These are phyloP conservation scores for Amazona ochrocephala DNA, from an alignment of 2,797 vertebrate species.

Conservation along the genomic window DNA sequence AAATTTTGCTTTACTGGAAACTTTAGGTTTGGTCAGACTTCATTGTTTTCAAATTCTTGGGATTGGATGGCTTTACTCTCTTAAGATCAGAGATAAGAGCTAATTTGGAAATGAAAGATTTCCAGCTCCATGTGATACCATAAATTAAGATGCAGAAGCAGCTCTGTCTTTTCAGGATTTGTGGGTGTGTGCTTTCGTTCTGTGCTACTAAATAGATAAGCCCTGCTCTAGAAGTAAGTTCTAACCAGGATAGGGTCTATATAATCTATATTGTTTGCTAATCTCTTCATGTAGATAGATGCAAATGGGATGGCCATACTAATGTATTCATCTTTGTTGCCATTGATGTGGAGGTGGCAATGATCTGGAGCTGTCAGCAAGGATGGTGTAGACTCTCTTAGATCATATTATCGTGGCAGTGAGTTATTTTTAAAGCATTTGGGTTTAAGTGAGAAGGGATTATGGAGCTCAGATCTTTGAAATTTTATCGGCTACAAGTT, in stretches of 20 bases:
- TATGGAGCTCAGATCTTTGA: background rate
- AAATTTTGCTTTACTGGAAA: constrained; percentile 34
- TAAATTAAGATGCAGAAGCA: background rate
- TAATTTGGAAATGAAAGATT: background rate
- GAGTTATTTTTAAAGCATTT: background rate
- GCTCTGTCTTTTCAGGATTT: background rate
- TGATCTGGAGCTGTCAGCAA: background rate
- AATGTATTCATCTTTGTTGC: background rate
- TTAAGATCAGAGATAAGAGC: background rate
- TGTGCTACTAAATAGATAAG: background rate
- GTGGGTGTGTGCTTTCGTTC: background rate
- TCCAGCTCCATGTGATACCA: accelerated
- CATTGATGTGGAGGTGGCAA: background rate
- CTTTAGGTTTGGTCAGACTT: background rate
- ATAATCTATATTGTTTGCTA: background rate
- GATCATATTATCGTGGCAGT: background rate
- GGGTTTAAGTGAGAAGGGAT: background rate
- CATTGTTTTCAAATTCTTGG: background rate
- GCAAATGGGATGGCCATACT: background rate
- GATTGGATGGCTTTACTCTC: background rate
- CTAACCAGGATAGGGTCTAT: background rate
- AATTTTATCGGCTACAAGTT: background rate
- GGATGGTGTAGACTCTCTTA: background rate
- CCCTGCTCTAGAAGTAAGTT: background rate
- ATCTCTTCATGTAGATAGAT: background rate